Conservation (phyloP, 2,797 vertebrate species). For the Sphenopsis melanotis region DNA sequence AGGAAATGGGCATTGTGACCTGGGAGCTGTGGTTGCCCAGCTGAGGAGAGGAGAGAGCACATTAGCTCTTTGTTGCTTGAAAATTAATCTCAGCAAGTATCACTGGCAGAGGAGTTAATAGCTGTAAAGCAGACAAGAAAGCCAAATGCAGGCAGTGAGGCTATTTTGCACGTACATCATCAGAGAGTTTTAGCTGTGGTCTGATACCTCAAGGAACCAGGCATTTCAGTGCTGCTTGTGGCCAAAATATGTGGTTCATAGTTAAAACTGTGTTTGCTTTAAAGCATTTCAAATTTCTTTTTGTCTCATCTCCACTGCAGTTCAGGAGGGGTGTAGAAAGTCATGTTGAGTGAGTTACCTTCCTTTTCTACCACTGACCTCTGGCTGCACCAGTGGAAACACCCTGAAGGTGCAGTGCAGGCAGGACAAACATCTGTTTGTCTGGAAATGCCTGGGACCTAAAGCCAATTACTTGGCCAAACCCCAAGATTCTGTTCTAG, state of each 20-base stretch:
- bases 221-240: neutral
- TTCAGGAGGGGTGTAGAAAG: neutral
- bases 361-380: neutral
- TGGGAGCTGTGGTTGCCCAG: neutral
- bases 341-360: neutral
- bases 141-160: neutral
- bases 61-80: neutral
- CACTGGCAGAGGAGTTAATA: neutral
- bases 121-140: neutral
- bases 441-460: neutral
- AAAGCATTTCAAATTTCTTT: neutral
- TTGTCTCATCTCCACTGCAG: neutral
- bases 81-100: neutral
- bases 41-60: neutral
- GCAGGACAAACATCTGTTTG: rapidly evolving
- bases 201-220: neutral
- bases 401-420: neutral
- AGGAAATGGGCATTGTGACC: neutral
- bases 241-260: neutral
- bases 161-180: neutral
- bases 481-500: neutral
- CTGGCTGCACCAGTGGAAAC: neutral
- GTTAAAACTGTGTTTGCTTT: neutral
- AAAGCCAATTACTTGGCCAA: neutral
- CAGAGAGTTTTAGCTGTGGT: neutral